A percentile compares a stretch with the other conserved stretches of the same genome.
Conservation (phyloP, 2,113 vertebrate species). For the Bubo scandiacus region DNA sequence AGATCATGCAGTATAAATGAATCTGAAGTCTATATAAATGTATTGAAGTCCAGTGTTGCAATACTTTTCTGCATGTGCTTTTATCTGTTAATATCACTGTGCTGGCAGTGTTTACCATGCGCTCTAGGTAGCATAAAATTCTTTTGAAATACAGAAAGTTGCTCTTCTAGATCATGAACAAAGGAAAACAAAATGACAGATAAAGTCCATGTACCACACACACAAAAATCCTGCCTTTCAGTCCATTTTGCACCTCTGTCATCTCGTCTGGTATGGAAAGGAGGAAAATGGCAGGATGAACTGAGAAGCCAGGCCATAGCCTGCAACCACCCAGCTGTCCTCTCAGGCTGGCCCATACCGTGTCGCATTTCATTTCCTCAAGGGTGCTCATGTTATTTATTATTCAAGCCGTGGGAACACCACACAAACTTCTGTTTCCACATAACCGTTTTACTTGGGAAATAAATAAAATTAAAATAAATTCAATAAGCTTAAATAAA, state of each 20-base stretch:
- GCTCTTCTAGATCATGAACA: not conserved
- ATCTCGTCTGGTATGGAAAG: accelerated
- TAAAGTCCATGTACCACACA: not conserved
- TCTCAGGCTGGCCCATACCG: not conserved
- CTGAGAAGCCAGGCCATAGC: not conserved
- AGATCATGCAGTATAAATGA: not conserved
- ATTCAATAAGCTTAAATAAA: not conserved
- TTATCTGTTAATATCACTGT: not conserved
- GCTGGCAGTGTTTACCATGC: not conserved
- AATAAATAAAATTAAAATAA: conserved; percentile 8
- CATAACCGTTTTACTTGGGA: not conserved
- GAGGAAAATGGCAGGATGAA: not conserved
- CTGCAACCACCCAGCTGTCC: not conserved
- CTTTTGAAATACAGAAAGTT: not conserved
- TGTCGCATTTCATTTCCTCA: not conserved
- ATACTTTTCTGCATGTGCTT: not conserved
- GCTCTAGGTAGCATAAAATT: not conserved
- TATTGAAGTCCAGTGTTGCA: not conserved
- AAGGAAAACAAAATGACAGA: not conserved
- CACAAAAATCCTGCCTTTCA: not conserved
- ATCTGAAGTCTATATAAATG: not conserved
- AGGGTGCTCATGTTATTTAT: not conserved
- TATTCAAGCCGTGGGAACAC: not conserved
- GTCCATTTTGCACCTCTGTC: not conserved
- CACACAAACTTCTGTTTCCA: not conserved